Conservation (phyloP, 2,113 vertebrate genomes). For the Willisornis vidua region DNA sequence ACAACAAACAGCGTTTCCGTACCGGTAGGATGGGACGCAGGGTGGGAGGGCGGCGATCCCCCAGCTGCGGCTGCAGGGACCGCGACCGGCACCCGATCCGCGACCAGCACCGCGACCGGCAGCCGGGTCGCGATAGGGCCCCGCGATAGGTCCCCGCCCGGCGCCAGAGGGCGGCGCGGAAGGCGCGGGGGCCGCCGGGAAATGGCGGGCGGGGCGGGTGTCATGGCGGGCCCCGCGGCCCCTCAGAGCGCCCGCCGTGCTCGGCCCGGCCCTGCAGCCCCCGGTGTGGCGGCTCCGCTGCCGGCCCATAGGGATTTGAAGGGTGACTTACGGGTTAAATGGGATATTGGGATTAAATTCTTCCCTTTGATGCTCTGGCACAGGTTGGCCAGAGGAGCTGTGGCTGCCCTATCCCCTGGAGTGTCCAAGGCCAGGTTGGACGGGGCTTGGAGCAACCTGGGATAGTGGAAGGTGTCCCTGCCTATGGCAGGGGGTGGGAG, state of each 20-base stretch:
- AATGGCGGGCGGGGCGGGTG: neutral
- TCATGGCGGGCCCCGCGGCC: too few species aligned
- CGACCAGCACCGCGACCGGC: too few species aligned
- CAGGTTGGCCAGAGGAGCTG: neutral
- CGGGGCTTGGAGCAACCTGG: neutral
- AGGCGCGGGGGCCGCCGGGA: too few species aligned
- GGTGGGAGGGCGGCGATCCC: too few species aligned
- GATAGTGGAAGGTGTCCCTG: neutral
- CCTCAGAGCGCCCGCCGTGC: neutral
- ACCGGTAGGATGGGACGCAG: accelerated
- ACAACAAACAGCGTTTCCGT: accelerated
- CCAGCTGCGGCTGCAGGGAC: neutral
- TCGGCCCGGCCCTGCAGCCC: too few species aligned
- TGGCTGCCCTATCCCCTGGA: neutral
- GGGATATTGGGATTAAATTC: neutral
- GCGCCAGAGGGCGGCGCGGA: too few species aligned
- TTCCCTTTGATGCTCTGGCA: neutral
- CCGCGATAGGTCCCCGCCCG: too few species aligned
- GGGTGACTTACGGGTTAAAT: accelerated
- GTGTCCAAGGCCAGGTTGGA: neutral
- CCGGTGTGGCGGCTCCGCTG: too few species aligned
- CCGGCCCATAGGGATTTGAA: accelerated
- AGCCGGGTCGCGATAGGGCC: too few species aligned
- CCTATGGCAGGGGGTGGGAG: accelerated
- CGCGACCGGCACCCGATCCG: too few species aligned